phyloP scores from a whole-genome alignment of 1,140 invertebrate genomes.

The Drosophila lini region DNA sequence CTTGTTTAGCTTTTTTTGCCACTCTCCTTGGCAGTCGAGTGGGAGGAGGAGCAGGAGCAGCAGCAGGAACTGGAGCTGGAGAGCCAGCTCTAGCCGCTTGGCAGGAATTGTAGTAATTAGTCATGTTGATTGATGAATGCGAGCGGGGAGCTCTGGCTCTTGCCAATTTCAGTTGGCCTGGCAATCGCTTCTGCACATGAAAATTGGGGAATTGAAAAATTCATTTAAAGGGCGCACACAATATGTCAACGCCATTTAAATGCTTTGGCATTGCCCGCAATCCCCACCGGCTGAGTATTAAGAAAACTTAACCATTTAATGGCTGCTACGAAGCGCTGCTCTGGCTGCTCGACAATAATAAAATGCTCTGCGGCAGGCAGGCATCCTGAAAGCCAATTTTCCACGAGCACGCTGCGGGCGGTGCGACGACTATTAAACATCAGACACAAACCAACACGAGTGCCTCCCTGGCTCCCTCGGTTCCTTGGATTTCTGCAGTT shows the following conservation, averaged over 20 bases:
- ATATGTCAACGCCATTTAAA: constrained; percentile 76
- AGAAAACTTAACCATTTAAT: constrained; percentile 74
- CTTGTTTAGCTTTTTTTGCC: constrained; percentile 50
- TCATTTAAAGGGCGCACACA: constrained; percentile 55
- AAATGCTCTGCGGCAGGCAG: constrained; percentile 58
- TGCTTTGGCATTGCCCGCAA: constrained; percentile 57
- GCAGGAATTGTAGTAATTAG: constrained; percentile 77
- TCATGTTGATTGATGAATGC: constrained; percentile 78
- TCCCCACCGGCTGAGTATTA: constrained; percentile 65
- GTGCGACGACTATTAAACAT: constrained; percentile 70
- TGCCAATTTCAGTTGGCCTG: constrained; percentile 23
- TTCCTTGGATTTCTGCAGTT: constrained; percentile 1
- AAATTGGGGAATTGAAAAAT: constrained; percentile 42
- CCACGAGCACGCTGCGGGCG: constrained; percentile 61
- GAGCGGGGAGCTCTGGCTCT: constrained; percentile 1
- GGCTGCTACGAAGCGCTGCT: constrained; percentile 2
- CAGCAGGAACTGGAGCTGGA: not conserved
- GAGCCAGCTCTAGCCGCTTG: constrained; percentile 27
- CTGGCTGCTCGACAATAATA: constrained; percentile 50
- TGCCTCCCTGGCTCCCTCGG: not conserved
- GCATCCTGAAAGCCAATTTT: constrained; percentile 77
- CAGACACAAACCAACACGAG: constrained; percentile 22
- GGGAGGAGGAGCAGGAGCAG: not conserved
- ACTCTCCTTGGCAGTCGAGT: constrained; percentile 18
- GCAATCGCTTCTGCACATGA: constrained; percentile 24